These are phyloP conservation scores for Diglossa cyanea DNA, from an alignment of 2,797 vertebrate species.

Conservation along the genomic window DNA sequence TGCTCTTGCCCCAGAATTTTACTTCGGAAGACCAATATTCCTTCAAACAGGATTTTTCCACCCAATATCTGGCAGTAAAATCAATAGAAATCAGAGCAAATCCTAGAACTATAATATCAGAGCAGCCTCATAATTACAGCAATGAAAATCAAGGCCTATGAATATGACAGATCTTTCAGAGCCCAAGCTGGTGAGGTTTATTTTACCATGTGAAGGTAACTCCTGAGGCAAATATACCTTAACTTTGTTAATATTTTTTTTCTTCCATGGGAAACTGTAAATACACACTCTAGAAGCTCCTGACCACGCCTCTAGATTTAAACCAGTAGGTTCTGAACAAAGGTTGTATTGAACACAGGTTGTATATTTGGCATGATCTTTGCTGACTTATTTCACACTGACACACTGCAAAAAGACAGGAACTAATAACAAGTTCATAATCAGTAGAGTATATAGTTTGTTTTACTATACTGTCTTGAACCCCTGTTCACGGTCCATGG, in stretches of 20 bases:
- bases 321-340: neutral
- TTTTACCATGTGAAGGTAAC: neutral
- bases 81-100: neutral
- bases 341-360: neutral
- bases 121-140: neutral
- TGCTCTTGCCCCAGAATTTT: neutral
- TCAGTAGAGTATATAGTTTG: neutral
- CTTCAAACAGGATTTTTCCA: neutral
- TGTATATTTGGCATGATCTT: neutral
- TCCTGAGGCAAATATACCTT: neutral
- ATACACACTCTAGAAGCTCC: neutral
- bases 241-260: neutral
- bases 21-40: neutral
- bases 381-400: neutral
- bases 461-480: neutral
- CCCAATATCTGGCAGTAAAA: neutral
- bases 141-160: neutral
- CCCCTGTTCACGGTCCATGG: rapidly evolving
- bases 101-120: neutral
- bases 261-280: neutral
- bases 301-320: neutral
- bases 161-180: neutral
- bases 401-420: neutral
- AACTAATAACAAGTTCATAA: neutral
- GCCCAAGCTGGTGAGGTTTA: neutral